phyloP scores from a whole-genome alignment of 2,113 vertebrate genomes.

The Tylochromis polylepis region DNA sequence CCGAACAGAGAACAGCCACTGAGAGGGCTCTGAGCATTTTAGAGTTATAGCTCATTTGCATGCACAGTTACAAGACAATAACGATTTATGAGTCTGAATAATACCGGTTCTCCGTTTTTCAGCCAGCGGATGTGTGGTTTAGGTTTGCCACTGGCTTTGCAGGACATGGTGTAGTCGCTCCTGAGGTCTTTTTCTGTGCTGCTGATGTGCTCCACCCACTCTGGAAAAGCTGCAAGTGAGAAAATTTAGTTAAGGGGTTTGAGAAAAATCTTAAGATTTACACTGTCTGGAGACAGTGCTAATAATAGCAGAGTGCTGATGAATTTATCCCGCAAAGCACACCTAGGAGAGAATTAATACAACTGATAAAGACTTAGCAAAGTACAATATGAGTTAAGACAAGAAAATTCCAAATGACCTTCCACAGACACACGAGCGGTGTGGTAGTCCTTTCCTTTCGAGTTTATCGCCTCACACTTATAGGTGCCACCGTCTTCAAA shows the following conservation, averaged over 20 bases:
- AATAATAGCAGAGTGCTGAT: not conserved
- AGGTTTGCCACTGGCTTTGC: slow-evolving; percentile 85
- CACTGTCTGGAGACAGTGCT: not conserved
- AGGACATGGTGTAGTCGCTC: slow-evolving; percentile 87
- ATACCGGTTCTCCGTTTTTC: slow-evolving; percentile 85
- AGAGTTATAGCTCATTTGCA: not conserved
- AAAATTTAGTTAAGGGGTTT: not conserved
- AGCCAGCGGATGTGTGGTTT: slow-evolving; percentile 86
- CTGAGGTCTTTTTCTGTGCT: slow-evolving; percentile 86
- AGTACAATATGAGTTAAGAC: not conserved
- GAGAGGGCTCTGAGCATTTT: not conserved
- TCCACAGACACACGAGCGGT: slow-evolving; percentile 82
- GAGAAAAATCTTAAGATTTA: not conserved
- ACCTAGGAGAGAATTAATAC: not conserved
- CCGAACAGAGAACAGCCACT: not conserved
- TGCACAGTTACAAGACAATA: not conserved
- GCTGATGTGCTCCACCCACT: slow-evolving; percentile 89
- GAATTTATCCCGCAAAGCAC: not conserved
- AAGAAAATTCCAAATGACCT: slow-evolving; percentile 67
- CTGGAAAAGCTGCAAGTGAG: slow-evolving; percentile 80
- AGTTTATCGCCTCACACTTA: slow-evolving; percentile 88
- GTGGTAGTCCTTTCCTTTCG: slow-evolving; percentile 87
- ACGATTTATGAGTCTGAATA: not conserved
- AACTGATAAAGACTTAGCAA: not conserved
- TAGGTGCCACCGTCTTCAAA: slow-evolving; percentile 87